Conservation (phyloP, 2,888 invertebrate genomes). For the Unio pictorum region DNA sequence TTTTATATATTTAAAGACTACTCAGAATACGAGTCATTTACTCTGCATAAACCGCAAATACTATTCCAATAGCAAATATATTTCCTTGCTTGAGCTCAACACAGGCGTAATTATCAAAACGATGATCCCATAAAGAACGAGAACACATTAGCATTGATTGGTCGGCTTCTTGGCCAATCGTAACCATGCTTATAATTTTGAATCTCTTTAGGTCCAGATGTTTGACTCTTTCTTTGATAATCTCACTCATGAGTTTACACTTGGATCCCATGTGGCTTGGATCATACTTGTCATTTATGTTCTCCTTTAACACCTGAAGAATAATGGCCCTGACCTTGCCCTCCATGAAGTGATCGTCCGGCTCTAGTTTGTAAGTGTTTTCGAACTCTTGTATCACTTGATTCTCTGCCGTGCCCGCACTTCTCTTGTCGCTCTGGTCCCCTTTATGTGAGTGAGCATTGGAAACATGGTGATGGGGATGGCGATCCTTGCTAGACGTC, state of each 20-base stretch:
- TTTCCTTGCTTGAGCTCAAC: conserved; percentile 41
- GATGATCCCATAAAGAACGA: conserved; percentile 59
- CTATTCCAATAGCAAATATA: conserved; percentile 56
- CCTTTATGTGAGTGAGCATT: conserved; percentile 31
- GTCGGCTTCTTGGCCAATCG: conserved; percentile 50
- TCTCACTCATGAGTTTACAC: conserved; percentile 53
- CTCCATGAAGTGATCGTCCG: conserved; percentile 46
- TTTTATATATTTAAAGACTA: too few species aligned
- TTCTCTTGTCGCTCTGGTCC: conserved; percentile 42
- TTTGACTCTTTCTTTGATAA: conserved; percentile 58
- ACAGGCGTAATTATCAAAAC: conserved; percentile 55
- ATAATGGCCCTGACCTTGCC: conserved; percentile 41
- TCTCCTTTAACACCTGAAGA: conserved; percentile 45
- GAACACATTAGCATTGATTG: conserved; percentile 56
- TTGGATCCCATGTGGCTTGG: conserved; percentile 40
- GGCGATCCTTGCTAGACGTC: conserved; percentile 25
- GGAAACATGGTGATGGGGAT: conserved; percentile 17
- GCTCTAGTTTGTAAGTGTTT: conserved; percentile 60
- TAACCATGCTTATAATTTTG: conserved; percentile 55
- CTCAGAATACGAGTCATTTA: conserved; percentile 11
- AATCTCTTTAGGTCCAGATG: conserved; percentile 48
- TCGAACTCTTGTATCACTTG: conserved; percentile 41
- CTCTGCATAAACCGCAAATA: conserved; percentile 59
- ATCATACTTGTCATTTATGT: conserved; percentile 53
- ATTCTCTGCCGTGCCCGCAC: conserved; percentile 40